A percentile compares a stretch with the other conserved stretches of the same genome.
These are phyloP conservation scores for Zophobas morio DNA, from an alignment of 1,140 invertebrate genomes.

Conservation along the genomic window DNA sequence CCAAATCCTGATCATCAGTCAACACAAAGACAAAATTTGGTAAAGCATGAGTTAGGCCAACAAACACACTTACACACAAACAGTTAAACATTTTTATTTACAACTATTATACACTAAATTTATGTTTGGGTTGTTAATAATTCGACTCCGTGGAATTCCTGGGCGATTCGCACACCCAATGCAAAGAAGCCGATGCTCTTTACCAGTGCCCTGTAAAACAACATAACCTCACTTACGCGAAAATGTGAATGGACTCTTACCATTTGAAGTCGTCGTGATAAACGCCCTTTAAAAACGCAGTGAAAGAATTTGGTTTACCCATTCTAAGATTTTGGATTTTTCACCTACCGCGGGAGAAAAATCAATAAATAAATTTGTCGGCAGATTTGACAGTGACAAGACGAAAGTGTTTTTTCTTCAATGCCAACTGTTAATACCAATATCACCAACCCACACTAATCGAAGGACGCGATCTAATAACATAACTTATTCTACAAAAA, in stretches of 20 bases:
- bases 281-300: constrained; percentile 66
- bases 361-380: constrained; percentile 10
- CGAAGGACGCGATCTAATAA: constrained; percentile 16
- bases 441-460: constrained; percentile 19
- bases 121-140: constrained; percentile 66
- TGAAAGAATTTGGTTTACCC: constrained; percentile 60
- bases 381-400: too few relatives aligned
- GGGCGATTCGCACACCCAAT: constrained; percentile 77
- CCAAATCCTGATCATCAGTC: constrained; percentile 89
- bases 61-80: constrained; percentile 46
- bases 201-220: constrained; percentile 75
- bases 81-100: constrained; percentile 51
- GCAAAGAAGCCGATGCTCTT: constrained; percentile 80
- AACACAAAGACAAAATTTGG: constrained; percentile 87
- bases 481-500: constrained; percentile 7
- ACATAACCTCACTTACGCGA: constrained; percentile 55
- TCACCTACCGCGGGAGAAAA: neutral
- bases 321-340: constrained; percentile 48
- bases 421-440: neutral
- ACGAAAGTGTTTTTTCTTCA: neutral
- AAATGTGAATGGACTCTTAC: constrained; percentile 62
- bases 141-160: constrained; percentile 78
- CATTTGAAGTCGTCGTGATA: constrained; percentile 73
- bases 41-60: constrained; percentile 42
- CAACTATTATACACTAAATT: constrained; percentile 42